Conservation (phyloP, 2,113 vertebrate genomes). For the Sclerurus mexicanus region DNA sequence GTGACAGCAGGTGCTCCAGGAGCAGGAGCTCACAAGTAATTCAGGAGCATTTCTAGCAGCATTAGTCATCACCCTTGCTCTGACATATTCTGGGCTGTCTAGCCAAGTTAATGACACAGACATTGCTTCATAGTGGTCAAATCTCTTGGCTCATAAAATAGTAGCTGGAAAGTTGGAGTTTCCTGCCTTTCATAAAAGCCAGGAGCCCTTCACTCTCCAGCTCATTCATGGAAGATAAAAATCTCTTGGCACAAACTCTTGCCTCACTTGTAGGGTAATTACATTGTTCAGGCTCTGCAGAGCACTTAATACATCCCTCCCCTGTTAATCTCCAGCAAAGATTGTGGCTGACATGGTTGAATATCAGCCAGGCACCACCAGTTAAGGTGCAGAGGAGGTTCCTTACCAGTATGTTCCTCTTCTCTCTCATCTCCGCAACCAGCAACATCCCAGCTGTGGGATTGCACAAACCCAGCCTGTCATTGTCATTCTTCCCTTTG, state of each 20-base stretch:
- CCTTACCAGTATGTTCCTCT: accelerated
- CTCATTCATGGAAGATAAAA: slow-evolving; percentile 60
- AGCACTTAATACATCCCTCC: slow-evolving; percentile 1
- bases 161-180: slow-evolving; percentile 33
- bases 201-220: slow-evolving; percentile 34
- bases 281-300: slow-evolving; percentile 19
- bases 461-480: background rate
- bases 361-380: background rate
- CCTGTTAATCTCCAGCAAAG: background rate
- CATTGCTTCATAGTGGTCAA: slow-evolving; percentile 34
- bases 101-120: slow-evolving; percentile 54
- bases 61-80: slow-evolving; percentile 10
- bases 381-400: background rate
- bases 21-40: background rate
- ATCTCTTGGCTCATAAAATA: slow-evolving; percentile 56
- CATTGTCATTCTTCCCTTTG: background rate
- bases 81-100: background rate
- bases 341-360: background rate
- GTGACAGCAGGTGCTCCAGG: background rate
- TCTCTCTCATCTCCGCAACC: background rate
- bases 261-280: slow-evolving; percentile 32
- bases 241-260: slow-evolving; percentile 67
- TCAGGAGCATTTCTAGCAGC: background rate
- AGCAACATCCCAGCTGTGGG: accelerated
- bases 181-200: slow-evolving; percentile 61